Conservation (phyloP, 2,113 vertebrate species). For the Proterorhinus semilunaris region DNA sequence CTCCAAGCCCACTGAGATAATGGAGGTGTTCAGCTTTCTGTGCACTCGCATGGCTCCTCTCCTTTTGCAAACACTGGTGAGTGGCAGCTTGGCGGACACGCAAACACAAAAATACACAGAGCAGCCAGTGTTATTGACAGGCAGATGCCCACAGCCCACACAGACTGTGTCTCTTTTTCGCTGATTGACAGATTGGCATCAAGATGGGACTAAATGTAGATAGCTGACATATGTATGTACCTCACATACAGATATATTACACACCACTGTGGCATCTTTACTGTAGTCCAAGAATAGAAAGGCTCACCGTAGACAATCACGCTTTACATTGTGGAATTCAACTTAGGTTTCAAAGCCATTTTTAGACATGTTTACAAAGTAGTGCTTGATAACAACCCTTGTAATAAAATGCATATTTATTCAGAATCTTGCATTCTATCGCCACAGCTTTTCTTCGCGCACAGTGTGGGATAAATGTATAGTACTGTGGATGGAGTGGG, state of each 20-base stretch:
- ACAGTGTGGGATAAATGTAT: constrained; percentile 57
- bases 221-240: constrained; percentile 53
- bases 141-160: constrained; percentile 62
- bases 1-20: constrained; percentile 48
- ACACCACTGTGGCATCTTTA: constrained; percentile 3
- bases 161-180: constrained; percentile 39
- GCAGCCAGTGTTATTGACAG: constrained; percentile 60
- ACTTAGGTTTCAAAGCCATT: constrained; percentile 25
- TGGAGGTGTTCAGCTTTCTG: constrained; percentile 57
- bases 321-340: constrained; percentile 24
- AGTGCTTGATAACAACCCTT: not conserved
- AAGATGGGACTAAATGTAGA: constrained; percentile 43
- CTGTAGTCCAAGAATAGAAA: constrained; percentile 21
- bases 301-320: constrained; percentile 13
- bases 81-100: constrained; percentile 62
- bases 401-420: not conserved
- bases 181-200: constrained; percentile 62
- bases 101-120: constrained; percentile 59
- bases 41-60: constrained; percentile 49
- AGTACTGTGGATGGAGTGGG: constrained; percentile 30
- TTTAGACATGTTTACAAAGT: not conserved
- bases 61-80: constrained; percentile 51
- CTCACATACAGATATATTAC: no score
- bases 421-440: not conserved
- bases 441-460: not conserved